Base-by-base conservation (phyloP, 2,888 invertebrate species). In the Synanthedon formicaeformis region DNA sequence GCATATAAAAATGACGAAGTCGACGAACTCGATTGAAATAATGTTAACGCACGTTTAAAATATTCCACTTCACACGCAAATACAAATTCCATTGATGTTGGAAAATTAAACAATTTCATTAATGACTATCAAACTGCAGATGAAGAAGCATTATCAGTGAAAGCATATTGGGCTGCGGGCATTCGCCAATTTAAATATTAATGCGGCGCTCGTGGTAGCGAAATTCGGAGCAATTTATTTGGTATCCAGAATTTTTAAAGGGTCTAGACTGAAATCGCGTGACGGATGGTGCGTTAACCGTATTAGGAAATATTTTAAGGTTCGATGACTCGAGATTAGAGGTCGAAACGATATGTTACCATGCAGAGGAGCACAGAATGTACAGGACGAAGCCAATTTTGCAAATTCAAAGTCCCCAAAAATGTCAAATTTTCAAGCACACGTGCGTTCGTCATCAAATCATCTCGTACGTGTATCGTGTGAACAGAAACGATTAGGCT, bases 281-380 rank as follows among this genome's bases (percentile, higher is more conserved):
- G 84, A 66, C 55, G 56, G 63, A 58, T 65, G 66, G 83, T 75
- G 75, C 83, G 71, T 80, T 84, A 77, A 81, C 83, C 82, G 81
- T 75, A 75, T 84, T 83, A 79, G 81, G 78, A 79, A 83, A 82
- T 74, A 80, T 78, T 73, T 69, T 51, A 66, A 62, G 65, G 86
- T 81, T 86, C 85, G 77, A 75, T 81, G 86, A 85, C 85, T 80
- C 66, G 54, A 59, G 58, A 54, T 70, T 75, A 81, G 82, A 82
- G 84, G 83, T 81, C 81, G 65, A 55, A 41, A 45, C 58, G 62
- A 56, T 62, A 53, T n/a, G 45, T 45, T 45, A 45, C 45, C 45
- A n/a, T 45, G 45, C 45, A 45, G 45, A n/a, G 40, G 27, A 14
- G 41, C 12, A 51, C 51, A 52, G 54, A 50, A 48, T 55, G 45